Percentiles rank a stretch among this genome's conserved stretches.
Evolutionary conservation across 2,113 vertebrate genomes (phyloP).

Genomic region (Sinocyclocheilus maitianheensis): DNA sequence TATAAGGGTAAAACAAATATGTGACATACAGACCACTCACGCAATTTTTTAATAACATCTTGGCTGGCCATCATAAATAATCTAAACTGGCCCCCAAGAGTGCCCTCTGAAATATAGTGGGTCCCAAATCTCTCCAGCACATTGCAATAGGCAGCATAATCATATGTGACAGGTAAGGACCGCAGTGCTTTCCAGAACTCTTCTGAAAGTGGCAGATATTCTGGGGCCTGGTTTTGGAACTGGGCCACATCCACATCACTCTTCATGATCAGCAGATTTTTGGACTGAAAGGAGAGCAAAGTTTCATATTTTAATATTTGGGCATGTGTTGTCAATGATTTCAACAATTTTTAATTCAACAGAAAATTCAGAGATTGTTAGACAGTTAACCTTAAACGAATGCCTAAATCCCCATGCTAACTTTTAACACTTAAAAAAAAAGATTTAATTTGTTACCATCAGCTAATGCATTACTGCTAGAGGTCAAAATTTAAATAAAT

Average conservation of each 20-base stretch:
- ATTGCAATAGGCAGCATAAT: constrained; percentile 78
- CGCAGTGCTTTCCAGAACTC: constrained; percentile 87
- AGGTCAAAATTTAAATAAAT: too few relatives aligned
- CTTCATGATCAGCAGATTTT: constrained; percentile 82
- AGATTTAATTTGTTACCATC: too few relatives aligned
- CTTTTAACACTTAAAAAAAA: too few relatives aligned
- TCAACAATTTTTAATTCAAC: too few relatives aligned
- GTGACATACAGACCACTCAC: constrained; percentile 65
- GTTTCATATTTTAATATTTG: neutral
- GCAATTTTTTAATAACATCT: constrained; percentile 65
- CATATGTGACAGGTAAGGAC: constrained; percentile 81
- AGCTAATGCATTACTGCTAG: too few relatives aligned
- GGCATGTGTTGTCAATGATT: neutral
- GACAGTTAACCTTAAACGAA: too few relatives aligned
- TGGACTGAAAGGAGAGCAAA: constrained; percentile 70
- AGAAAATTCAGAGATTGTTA: too few relatives aligned
- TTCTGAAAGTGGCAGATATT: constrained; percentile 83
- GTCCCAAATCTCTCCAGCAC: constrained; percentile 86
- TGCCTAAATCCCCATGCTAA: too few relatives aligned
- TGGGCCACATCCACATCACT: constrained; percentile 90
- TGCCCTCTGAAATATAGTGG: constrained; percentile 89
- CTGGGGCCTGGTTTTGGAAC: constrained; percentile 87
- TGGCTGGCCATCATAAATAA: constrained; percentile 79
- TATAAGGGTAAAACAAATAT: neutral
- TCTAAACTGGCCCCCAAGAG: constrained; percentile 87